phyloP scores from a whole-genome alignment of 30 jellyfish, hydroid and myxozoan species.

The Morbakka virulenta region DNA sequence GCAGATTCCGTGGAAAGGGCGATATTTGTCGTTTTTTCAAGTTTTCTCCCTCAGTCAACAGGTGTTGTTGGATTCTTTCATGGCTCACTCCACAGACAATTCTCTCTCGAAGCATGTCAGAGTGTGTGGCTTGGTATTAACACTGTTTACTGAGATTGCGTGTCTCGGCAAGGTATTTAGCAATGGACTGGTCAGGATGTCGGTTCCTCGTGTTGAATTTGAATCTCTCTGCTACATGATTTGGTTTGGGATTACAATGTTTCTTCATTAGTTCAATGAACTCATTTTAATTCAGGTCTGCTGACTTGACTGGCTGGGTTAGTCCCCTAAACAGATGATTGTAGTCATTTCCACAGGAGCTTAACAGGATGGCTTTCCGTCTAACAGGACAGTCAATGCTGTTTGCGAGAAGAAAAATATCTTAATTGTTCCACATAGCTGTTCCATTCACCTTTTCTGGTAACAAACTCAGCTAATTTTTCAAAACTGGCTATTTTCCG shows the following conservation, averaged over 20 bases:
- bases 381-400: not conserved
- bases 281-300: slow-evolving; percentile 15
- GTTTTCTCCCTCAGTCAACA: slow-evolving; percentile 31
- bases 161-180: slow-evolving; percentile 6
- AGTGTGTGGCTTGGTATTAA: slow-evolving; percentile 5
- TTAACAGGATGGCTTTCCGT: not conserved
- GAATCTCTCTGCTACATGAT: slow-evolving; percentile 44
- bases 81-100: slow-evolving; percentile 33
- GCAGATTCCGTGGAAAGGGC: not conserved
- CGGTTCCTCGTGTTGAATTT: slow-evolving; percentile 37
- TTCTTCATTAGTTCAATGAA: slow-evolving; percentile 28
- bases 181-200: slow-evolving; percentile 23
- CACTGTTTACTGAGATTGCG: slow-evolving; percentile 4
- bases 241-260: slow-evolving; percentile 41
- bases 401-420: not conserved
- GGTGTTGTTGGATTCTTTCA: slow-evolving; percentile 19
- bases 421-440: not conserved
- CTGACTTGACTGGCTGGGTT: slow-evolving; percentile 24
- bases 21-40: slow-evolving; percentile 1
- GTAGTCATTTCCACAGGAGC: slow-evolving; percentile 31
- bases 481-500: not conserved
- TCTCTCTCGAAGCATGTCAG: slow-evolving; percentile 19
- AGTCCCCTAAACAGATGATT: slow-evolving; percentile 28
- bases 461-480: not conserved
- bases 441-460: not conserved